phyloP scores from a whole-genome alignment of 1,140 invertebrate genomes.

The Dryas iulia region DNA sequence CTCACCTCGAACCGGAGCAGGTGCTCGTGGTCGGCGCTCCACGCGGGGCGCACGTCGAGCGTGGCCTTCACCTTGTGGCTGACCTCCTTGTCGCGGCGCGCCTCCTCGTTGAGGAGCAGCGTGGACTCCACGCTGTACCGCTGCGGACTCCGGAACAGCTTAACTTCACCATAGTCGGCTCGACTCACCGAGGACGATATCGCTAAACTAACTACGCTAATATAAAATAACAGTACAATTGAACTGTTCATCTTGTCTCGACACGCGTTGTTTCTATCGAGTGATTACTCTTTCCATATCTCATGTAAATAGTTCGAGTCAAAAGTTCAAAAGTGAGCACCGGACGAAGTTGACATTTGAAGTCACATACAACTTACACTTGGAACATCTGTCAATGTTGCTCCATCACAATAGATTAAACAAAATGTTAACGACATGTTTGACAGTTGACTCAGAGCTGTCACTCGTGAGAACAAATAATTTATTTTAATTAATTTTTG shows the following conservation, averaged over 20 bases:
- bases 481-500: too few relatives aligned
- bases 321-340: slow-evolving; percentile 8
- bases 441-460: background rate
- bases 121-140: slow-evolving; percentile 31
- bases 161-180: slow-evolving; percentile 22
- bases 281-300: background rate
- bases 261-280: background rate
- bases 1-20: slow-evolving; percentile 27
- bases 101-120: slow-evolving; percentile 29
- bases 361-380: background rate
- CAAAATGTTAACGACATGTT: too few relatives aligned
- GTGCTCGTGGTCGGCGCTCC: slow-evolving; percentile 10
- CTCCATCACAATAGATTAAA: too few relatives aligned
- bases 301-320: background rate
- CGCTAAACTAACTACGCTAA: background rate
- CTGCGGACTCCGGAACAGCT: slow-evolving; percentile 18
- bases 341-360: background rate
- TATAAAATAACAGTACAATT: slow-evolving; percentile 4
- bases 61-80: slow-evolving; percentile 27
- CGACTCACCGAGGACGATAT: slow-evolving; percentile 15
- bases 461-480: background rate
- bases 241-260: background rate
- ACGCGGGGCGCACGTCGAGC: slow-evolving; percentile 20
- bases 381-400: background rate
- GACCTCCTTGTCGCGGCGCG: slow-evolving; percentile 30